Percentiles rank a stretch among this genome's conserved stretches.
Evolutionary conservation across 2,888 invertebrate genomes (phyloP).

Genomic region (Pammene aurita): DNA sequence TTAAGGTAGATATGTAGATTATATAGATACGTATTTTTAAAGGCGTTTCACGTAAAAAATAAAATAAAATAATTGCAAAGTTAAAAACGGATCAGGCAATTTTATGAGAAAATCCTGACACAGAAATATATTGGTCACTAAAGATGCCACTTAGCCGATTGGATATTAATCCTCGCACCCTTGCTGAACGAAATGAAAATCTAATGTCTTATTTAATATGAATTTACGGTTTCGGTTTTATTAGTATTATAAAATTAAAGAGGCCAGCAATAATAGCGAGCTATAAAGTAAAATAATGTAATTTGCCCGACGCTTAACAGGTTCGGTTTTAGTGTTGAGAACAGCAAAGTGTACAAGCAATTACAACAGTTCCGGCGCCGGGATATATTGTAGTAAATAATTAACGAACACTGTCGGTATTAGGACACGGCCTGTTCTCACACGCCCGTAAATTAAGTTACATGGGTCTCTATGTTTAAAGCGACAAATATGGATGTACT

Average conservation of each 20-base stretch:
- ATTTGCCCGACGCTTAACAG: conserved; percentile 32
- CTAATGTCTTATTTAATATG: conserved; percentile 39
- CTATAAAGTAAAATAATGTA: conserved; percentile 38
- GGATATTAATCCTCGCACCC: conserved; percentile 40
- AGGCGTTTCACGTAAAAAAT: no score
- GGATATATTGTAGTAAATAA: conserved; percentile 69
- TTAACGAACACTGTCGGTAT: conserved; percentile 66
- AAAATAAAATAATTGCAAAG: conserved; percentile 1
- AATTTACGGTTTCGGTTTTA: conserved; percentile 41
- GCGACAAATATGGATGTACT: conserved; percentile 62
- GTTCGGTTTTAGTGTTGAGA: conserved; percentile 44
- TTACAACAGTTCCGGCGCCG: conserved; percentile 59
- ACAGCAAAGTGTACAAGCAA: conserved; percentile 64
- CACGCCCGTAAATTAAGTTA: conserved; percentile 49
- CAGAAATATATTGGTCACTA: conserved; percentile 37
- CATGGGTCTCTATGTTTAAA: conserved; percentile 59
- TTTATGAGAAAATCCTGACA: conserved; percentile 35
- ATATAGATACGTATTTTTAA: no score
- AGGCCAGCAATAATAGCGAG: conserved; percentile 33
- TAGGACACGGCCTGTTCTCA: conserved; percentile 54
- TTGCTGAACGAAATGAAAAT: conserved; percentile 40
- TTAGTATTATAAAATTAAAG: conserved; percentile 40
- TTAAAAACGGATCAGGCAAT: conserved; percentile 17
- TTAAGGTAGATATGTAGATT: no score
- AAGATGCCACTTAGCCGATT: conserved; percentile 41